These are phyloP conservation scores for Corella eumyota DNA, from an alignment of 23 tunicate genomes.

Conservation along the genomic window DNA sequence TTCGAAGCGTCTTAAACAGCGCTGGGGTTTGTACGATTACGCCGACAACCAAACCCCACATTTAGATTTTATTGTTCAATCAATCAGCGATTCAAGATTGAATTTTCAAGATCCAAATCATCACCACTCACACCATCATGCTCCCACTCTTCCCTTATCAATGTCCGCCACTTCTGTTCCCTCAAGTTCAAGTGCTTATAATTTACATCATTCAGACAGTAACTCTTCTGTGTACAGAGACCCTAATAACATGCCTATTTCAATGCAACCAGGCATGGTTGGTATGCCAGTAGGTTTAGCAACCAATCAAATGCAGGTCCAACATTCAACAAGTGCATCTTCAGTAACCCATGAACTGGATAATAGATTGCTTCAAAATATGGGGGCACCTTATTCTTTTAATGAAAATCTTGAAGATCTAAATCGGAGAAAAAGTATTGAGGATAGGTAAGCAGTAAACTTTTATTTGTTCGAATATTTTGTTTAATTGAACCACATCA, in stretches of 20 bases:
- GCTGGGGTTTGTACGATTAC: constrained; percentile 76
- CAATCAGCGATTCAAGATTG: constrained; percentile 28
- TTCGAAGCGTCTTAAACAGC: constrained; percentile 14
- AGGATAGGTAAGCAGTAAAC: constrained; percentile 14
- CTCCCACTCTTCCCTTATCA: constrained; percentile 12
- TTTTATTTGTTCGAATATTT: too few relatives aligned
- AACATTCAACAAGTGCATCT: constrained; percentile 58
- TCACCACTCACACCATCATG: constrained; percentile 6
- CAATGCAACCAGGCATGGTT: neutral
- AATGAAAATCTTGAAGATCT: constrained; percentile 1
- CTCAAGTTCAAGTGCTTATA: constrained; percentile 53
- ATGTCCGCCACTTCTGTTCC: constrained; percentile 44
- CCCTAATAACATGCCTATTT: constrained; percentile 1
- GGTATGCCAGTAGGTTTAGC: too few relatives aligned
- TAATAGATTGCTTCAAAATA: neutral
- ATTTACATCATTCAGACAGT: constrained; percentile 56
- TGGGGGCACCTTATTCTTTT: neutral
- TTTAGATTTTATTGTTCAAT: constrained; percentile 17
- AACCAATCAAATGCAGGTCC: too few relatives aligned
- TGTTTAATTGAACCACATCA: too few relatives aligned
- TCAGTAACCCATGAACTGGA: constrained; percentile 36
- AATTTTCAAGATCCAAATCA: too few relatives aligned
- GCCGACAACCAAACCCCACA: constrained; percentile 62
- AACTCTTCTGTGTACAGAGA: constrained; percentile 37
- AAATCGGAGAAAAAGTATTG: constrained; percentile 1